phyloP scores from a whole-genome alignment of 1,140 invertebrate species.

The Megalopta genalis region DNA sequence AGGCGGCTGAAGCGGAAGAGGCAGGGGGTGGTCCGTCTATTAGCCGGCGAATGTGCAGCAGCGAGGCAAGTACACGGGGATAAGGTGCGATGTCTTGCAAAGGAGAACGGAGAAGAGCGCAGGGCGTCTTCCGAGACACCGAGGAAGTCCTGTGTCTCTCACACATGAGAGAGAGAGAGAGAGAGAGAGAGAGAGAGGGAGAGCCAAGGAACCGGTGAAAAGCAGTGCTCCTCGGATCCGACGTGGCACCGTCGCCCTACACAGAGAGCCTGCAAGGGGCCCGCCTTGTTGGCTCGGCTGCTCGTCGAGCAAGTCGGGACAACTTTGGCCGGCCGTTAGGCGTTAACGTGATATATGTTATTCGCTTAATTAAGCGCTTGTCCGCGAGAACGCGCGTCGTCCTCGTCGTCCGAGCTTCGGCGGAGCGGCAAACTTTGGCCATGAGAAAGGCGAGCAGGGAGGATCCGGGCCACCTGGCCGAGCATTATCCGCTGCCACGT shows the following conservation, averaged over 20 bases:
- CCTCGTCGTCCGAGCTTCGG: slow-evolving; percentile 57
- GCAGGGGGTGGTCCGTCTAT: slow-evolving; percentile 33
- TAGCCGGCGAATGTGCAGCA: slow-evolving; percentile 53
- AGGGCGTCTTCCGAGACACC: slow-evolving; percentile 8
- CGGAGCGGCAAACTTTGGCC: slow-evolving; percentile 63
- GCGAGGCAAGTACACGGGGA: slow-evolving; percentile 42
- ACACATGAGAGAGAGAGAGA: slow-evolving; percentile 30
- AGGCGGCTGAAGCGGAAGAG: background rate
- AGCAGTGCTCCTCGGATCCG: slow-evolving; percentile 41
- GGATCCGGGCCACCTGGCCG: slow-evolving; percentile 5
- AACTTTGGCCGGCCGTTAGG: slow-evolving; percentile 63
- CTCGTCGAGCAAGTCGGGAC: slow-evolving; percentile 53
- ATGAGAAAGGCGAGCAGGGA: background rate
- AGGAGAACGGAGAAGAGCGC: background rate
- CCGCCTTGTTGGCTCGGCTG: slow-evolving; percentile 11
- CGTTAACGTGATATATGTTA: slow-evolving; percentile 76
- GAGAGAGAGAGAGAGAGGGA: too few relatives aligned
- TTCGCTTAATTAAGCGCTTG: slow-evolving; percentile 78
- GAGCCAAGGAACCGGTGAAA: slow-evolving; percentile 36
- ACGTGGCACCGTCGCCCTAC: too few relatives aligned
- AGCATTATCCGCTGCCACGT: slow-evolving; percentile 18
- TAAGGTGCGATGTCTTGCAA: slow-evolving; percentile 26
- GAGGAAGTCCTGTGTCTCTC: slow-evolving; percentile 23
- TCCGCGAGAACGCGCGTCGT: slow-evolving; percentile 53
- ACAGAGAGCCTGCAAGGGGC: background rate